Evolutionary conservation across 2,797 vertebrate species (phyloP).

Genomic region (Alectoris magna): DNA sequence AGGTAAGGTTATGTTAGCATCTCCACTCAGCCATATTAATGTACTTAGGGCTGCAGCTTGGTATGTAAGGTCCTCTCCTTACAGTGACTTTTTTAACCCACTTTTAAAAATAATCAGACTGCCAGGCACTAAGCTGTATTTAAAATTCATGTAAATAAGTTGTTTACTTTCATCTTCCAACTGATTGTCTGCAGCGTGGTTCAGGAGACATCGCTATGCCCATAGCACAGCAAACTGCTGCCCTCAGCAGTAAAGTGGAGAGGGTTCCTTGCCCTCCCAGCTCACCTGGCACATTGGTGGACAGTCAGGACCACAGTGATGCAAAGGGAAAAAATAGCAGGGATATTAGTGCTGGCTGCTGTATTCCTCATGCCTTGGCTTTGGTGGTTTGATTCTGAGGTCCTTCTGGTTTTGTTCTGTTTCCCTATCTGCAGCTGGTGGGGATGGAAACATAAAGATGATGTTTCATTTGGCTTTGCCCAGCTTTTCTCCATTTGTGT

Average conservation of each 20-base stretch:
- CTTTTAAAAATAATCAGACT: slow-evolving; percentile 72
- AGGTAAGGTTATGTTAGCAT: slow-evolving; percentile 82
- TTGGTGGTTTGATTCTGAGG: neutral
- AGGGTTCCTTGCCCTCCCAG: neutral
- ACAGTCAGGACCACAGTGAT: neutral
- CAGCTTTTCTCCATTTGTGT: slow-evolving; percentile 5
- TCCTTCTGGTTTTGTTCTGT: neutral
- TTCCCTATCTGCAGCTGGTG: neutral
- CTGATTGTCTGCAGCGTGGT: neutral
- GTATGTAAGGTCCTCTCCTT: slow-evolving; percentile 76
- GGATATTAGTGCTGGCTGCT: neutral
- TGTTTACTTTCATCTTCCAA: slow-evolving; percentile 24
- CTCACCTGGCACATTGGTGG: neutral
- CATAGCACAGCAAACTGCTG: neutral
- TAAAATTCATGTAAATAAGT: slow-evolving; percentile 21
- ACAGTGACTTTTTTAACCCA: slow-evolving; percentile 72
- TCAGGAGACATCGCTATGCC: neutral
- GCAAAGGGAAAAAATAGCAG: neutral
- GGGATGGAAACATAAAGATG: neutral
- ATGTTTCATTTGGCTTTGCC: slow-evolving; percentile 17
- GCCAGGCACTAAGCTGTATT: neutral
- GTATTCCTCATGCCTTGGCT: neutral
- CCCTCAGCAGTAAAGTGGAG: neutral
- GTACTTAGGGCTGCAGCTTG: slow-evolving; percentile 64
- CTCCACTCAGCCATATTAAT: slow-evolving; percentile 81